Base-by-base conservation (phyloP, 2,797 vertebrate species). In the Octomys mimax region DNA sequence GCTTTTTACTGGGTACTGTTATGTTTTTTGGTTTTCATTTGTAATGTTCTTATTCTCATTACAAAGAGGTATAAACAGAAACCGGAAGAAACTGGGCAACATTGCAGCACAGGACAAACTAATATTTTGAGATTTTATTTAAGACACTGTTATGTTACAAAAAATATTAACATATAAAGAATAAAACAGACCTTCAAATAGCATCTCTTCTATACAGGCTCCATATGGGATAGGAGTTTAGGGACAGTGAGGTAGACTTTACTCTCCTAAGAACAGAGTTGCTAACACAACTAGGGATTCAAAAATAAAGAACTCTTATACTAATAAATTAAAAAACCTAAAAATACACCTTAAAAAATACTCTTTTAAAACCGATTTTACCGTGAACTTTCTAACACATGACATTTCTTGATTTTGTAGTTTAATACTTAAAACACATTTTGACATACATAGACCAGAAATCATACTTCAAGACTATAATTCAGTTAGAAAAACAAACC, bases 21-120 rank as follows among this genome's bases (percentile, higher is more conserved):
- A 22, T 6, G 54, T 49, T 8, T 49, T 49, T 49, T 42, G 4
- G 4, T 42, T 49, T 49, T 77, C 19, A 62, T 49, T 18, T 11
- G 92, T 89, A 77, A 26, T 80, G 36, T 64, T 26, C 46, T 73
- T 91, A 73, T 86, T 31, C 13, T 79, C 94, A 89, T 1, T 8
- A 54, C 87, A 59, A 24, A 80, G 31, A 95, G 86, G 57, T 64
- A 95, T 81, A 39, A 89, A 83, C n/a, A 89, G n/a, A 91, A 94
- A 64, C 19, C 19, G 73, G 42, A 71, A 77, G 62, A 85, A 95
- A 79, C 12, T 28, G 28, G 73, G 18, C 26, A 84, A 95, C 18
- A 79, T 36, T 42, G 54, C 3, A 88, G 46, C 75, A 93, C 70
- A 5, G 22, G 24, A 52, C 33, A 84, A 68, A 88, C 33, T 52